These are phyloP conservation scores for Petrosia ficiformis DNA, from an alignment of 37 sponge, comb jelly and placozoan genomes.

Conservation along the genomic window DNA sequence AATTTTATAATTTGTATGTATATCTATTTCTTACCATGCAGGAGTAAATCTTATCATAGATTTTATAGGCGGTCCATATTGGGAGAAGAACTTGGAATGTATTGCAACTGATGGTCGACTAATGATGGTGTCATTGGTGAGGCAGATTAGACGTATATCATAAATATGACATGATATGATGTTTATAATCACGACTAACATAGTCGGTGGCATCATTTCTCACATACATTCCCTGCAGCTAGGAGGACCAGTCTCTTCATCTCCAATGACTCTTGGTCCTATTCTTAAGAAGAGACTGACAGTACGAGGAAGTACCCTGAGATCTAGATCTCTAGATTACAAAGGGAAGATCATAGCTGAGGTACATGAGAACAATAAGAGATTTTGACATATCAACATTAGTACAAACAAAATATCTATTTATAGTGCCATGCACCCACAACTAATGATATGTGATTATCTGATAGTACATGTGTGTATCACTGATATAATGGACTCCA, in stretches of 20 bases:
- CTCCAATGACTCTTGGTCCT: slow-evolving; percentile 39
- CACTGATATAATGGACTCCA: too few relatives aligned
- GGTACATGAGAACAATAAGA: slow-evolving; percentile 22
- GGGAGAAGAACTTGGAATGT: slow-evolving; percentile 73
- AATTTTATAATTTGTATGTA: too few relatives aligned
- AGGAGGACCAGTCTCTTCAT: slow-evolving; percentile 45
- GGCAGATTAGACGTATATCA: too few relatives aligned
- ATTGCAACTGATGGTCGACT: slow-evolving; percentile 78
- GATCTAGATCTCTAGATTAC: slow-evolving; percentile 69
- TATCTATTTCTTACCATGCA: slow-evolving; percentile 11
- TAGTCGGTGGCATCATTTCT: neutral
- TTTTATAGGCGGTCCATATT: slow-evolving; percentile 82
- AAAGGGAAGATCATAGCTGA: slow-evolving; percentile 52
- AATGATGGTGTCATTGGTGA: slow-evolving; percentile 76
- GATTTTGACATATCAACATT: neutral
- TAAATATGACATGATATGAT: too few relatives aligned
- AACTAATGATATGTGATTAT: slow-evolving; percentile 10
- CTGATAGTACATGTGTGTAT: neutral
- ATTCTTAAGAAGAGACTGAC: slow-evolving; percentile 69
- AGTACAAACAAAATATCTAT: too few relatives aligned
- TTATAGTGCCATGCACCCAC: too few relatives aligned
- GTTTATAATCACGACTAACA: neutral
- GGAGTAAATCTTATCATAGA: slow-evolving; percentile 85
- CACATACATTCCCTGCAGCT: slow-evolving; percentile 30
- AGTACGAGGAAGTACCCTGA: slow-evolving; percentile 62